Base-by-base conservation (phyloP, 2,113 vertebrate species). In the Ia io region DNA sequence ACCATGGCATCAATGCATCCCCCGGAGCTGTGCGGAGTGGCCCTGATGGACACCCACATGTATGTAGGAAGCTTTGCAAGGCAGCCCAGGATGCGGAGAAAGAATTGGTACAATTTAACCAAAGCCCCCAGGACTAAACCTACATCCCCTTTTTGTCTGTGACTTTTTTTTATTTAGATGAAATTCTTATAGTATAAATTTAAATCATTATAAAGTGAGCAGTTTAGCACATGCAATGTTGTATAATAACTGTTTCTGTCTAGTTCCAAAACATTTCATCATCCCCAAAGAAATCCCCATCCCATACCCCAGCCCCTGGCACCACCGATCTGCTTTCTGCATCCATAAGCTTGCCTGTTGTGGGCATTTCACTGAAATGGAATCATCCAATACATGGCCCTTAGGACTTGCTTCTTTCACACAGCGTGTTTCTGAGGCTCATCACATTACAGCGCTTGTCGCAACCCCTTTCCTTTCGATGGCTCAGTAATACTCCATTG, bases 141-240 rank as follows among this genome's bases (percentile, higher is more conserved):
- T 61, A 78, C 18, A 47, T n/a, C 25, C 42, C 35, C 37, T 49
- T 59, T n/a, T 77, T 73, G 32, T 80, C 53, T 88, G n/a, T 37
- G 70, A 65, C 28, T 18, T 28, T 18, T 90, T 88, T 92, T 47
- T 73, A 71, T 47, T n/a, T 49, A 49, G 12, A 25, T 42, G 3
- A 93, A 71, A 95, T 84, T 88, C 61, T 85, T 25, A 78, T 63
- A 82, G 37, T 18, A 49, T 73, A 76, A 85, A 91, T 74, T 65
- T 79, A n/a, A n/a, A 73, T 84, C 47, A 74, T 59, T 87, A 71
- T 76, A 53, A 88, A 82, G 16, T 77, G 70, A 94, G 71, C 59
- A 49, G 49, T 88, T 80, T 67, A 84, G 44, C 42, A 49, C 32
- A 16, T 88, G 73, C 42, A 82, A 17, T 80, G 47, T 56, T 74